Evolutionary conservation across 2,113 vertebrate species (phyloP).

Genomic region (Mustela lutreola): DNA sequence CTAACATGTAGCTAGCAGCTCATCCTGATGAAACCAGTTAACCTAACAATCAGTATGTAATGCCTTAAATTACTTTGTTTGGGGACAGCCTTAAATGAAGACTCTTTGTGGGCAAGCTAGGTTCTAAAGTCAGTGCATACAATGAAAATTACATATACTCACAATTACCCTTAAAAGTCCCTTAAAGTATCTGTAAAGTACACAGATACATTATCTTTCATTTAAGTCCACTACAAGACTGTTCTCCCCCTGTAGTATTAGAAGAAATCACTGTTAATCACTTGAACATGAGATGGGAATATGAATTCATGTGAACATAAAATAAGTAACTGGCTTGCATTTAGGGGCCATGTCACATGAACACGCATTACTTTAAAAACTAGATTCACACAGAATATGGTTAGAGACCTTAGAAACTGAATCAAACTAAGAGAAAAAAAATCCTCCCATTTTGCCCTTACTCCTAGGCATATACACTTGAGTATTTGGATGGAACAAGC

Average conservation of each 20-base stretch:
- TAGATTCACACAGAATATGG: neutral
- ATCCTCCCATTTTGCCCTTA: neutral
- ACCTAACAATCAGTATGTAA: neutral
- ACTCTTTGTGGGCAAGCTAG: neutral
- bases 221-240: neutral
- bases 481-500: neutral
- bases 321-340: neutral
- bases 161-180: neutral
- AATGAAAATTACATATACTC: neutral
- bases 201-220: neutral
- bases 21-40: neutral
- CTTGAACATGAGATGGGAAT: neutral
- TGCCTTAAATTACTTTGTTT: neutral
- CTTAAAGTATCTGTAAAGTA: neutral
- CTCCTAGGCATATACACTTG: neutral
- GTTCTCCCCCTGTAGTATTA: neutral
- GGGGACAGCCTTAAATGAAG: neutral
- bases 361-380: neutral
- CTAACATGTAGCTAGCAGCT: neutral
- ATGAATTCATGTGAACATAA: neutral
- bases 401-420: neutral
- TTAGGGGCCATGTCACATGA: neutral
- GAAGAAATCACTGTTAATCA: neutral
- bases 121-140: neutral
- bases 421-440: neutral